Evolutionary conservation across 2,113 vertebrate genomes (phyloP), one percentile per base, ranked within the genome.

Genomic region (Procavia capensis): DNA sequence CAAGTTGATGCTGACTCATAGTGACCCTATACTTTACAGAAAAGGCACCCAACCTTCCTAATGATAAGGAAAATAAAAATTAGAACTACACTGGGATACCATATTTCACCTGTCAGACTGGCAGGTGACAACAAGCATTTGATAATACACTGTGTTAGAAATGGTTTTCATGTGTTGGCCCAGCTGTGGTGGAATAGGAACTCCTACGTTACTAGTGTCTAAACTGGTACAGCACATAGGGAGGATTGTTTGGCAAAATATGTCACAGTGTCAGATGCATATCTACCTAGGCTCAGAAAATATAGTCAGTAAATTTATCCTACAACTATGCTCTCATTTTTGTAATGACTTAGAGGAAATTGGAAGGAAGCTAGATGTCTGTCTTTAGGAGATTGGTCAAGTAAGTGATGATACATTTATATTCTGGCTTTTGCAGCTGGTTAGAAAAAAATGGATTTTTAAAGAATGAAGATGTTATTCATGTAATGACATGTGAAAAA

Each of bases 221-320:
- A 63, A 75, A 54, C n/a, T 43, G n/a, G 36, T 41, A 36, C 17
- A 89, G 3, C 75, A 39, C 7, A 11, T n/a, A 54, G 29, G 50
- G 50, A 78, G 59, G 2, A 4, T 34, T 39, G 41, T 64, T 91
- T 50, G 41, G 16, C 50, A 78, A 0, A 43, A 41, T 61, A 11
- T 19, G 59, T 64, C 43, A 89, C 36, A 25, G 86, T 93, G 54
- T 93, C 50, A 96, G 82, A 57, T 88, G 54, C 36, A 31, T 50
- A 9, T 86, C 17, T 66, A 36, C 85, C 85, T 93, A 79, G 78
- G 75, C 54, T n/a, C n/a, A 74, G 80, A 11, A 89, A 6, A 82
- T 85, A 57, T 47, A 39, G 36, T 92, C 4, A 90, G 39, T 54
- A 31, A 83, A 79, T 43, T 90, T 86, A 54, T 61, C 75, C 57